These are phyloP conservation scores for Perccottus glenii DNA, from an alignment of 2,113 vertebrate genomes.

Conservation along the genomic window DNA sequence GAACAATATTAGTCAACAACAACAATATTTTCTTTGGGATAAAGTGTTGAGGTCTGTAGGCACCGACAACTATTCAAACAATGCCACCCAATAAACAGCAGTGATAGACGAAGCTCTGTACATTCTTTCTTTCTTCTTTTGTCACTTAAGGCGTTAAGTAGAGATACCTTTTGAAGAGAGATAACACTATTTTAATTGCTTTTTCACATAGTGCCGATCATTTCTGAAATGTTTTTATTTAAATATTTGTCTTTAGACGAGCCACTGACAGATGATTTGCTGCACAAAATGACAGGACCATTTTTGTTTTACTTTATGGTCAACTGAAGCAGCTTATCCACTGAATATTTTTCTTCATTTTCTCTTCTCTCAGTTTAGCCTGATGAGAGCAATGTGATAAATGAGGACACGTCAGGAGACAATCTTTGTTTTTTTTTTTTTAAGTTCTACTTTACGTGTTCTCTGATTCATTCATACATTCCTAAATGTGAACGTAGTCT, in stretches of 20 bases:
- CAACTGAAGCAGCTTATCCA: neutral
- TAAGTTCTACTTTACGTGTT: no score
- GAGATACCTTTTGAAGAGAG: no score
- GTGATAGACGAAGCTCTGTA: neutral
- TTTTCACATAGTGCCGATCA: no score
- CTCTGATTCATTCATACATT: no score
- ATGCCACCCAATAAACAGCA: neutral
- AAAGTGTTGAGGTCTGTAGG: neutral
- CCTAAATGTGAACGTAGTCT: no score
- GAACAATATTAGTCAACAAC: neutral
- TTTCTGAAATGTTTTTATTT: neutral
- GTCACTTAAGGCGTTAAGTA: no score
- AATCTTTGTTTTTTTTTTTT: no score
- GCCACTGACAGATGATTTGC: neutral
- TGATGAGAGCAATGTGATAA: neutral
- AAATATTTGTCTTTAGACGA: neutral
- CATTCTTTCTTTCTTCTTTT: neutral
- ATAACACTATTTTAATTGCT: no score
- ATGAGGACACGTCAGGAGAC: neutral
- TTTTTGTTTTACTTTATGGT: neutral
- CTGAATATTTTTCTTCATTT: neutral
- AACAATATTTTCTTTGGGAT: neutral
- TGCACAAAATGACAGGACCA: neutral
- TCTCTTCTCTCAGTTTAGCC: neutral
- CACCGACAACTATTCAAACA: neutral